phyloP scores from a whole-genome alignment of 2,113 vertebrate genomes.

The Pica pica region DNA sequence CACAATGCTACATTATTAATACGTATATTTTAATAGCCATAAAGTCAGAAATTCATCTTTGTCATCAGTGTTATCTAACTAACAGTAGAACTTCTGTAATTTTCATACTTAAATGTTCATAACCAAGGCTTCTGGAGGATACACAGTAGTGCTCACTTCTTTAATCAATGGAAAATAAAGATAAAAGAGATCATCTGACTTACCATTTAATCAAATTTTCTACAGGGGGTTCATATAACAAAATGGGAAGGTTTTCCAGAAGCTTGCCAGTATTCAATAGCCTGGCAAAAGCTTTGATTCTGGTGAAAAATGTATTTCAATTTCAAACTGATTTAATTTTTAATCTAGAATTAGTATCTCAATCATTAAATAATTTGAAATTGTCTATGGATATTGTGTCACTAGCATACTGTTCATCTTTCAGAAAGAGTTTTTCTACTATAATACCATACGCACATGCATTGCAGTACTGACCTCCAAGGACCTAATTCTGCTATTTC shows the following conservation, averaged over 20 bases:
- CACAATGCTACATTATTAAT: slow-evolving; percentile 1
- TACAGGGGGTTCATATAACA: background rate
- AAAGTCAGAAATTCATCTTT: background rate
- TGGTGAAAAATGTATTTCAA: slow-evolving; percentile 34
- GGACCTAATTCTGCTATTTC: background rate
- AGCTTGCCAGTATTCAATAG: background rate
- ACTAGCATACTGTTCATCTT: background rate
- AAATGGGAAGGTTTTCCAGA: background rate
- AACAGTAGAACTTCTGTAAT: slow-evolving; percentile 9
- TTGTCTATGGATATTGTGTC: background rate
- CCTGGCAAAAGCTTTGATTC: background rate
- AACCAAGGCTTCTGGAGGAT: background rate
- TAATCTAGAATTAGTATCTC: background rate
- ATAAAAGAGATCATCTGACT: slow-evolving; percentile 28
- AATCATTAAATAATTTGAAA: background rate
- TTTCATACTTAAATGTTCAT: slow-evolving; percentile 39
- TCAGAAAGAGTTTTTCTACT: background rate
- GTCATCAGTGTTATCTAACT: background rate
- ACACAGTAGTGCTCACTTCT: background rate
- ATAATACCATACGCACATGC: background rate
- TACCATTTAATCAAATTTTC: slow-evolving; percentile 52
- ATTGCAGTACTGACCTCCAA: background rate
- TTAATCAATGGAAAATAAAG: background rate
- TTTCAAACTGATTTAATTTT: slow-evolving; percentile 15
- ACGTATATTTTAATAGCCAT: background rate